Evolutionary conservation across 2,113 vertebrate genomes (phyloP).

Genomic region (Sterrhoptilus dennistouni): DNA sequence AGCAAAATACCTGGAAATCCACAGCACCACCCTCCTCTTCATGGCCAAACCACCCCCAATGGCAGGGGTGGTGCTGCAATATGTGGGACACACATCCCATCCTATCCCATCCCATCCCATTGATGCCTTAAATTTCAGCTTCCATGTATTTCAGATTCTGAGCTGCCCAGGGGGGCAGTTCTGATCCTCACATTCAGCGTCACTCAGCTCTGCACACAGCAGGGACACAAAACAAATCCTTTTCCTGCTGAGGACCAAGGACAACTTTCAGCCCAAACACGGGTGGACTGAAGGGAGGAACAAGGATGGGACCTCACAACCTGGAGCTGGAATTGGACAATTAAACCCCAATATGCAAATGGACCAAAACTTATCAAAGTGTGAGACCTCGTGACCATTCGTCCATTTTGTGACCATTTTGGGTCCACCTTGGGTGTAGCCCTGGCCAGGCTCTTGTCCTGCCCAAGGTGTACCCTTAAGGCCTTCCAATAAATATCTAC

Average conservation of each 20-base stretch:
- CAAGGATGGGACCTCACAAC: neutral
- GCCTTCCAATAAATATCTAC: neutral
- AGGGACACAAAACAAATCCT: too few relatives aligned
- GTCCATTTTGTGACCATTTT: neutral
- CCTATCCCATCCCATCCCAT: neutral
- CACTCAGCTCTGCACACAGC: too few relatives aligned
- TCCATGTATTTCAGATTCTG: too few relatives aligned
- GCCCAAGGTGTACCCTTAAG: neutral
- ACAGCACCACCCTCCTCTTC: neutral
- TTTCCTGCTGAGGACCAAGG: too few relatives aligned
- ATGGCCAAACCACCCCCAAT: accelerated
- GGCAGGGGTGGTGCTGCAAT: accelerated
- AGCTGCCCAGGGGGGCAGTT: too few relatives aligned
- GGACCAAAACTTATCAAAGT: neutral
- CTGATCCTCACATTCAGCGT: too few relatives aligned
- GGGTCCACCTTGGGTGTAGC: neutral
- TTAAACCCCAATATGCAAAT: neutral
- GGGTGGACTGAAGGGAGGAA: neutral
- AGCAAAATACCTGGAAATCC: neutral
- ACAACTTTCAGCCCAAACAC: too few relatives aligned
- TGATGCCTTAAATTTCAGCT: too few relatives aligned
- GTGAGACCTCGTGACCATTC: neutral
- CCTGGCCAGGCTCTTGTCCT: neutral
- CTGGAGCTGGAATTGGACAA: neutral
- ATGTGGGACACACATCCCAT: neutral